phyloP scores from a whole-genome alignment of 2,113 vertebrate genomes.

The Corvus cornix region DNA sequence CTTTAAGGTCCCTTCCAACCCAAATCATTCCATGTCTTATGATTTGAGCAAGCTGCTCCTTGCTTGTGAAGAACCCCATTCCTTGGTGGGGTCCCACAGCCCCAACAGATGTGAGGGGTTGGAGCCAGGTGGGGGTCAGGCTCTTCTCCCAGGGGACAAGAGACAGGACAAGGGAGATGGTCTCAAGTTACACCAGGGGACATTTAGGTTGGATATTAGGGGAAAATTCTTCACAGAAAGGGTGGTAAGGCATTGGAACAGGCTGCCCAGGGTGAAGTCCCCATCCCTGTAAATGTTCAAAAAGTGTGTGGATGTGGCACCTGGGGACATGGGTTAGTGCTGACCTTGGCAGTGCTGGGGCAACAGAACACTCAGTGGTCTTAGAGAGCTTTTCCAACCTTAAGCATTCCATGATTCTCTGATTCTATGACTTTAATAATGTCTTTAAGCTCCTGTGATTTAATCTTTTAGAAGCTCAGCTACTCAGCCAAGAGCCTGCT shows the following conservation, averaged over 20 bases:
- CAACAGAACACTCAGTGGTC: neutral
- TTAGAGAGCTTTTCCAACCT: neutral
- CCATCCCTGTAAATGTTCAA: neutral
- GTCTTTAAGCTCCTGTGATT: neutral
- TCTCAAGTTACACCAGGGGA: neutral
- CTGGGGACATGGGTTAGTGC: neutral
- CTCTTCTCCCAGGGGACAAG: neutral
- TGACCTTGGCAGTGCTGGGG: neutral
- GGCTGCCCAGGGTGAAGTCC: neutral
- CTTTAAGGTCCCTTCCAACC: neutral
- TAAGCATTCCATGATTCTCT: neutral
- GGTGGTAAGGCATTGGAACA: neutral
- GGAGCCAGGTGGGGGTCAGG: neutral
- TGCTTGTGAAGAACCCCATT: rapidly evolving
- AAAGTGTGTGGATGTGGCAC: neutral
- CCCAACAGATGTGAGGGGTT: neutral
- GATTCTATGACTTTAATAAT: neutral
- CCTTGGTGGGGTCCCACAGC: neutral
- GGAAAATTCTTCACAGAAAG: neutral
- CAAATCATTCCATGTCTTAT: neutral
- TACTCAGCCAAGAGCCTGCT: neutral
- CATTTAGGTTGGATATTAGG: neutral
- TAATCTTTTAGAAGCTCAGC: neutral
- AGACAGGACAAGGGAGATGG: neutral
- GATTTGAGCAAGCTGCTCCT: neutral